Evolutionary conservation across 1,140 invertebrate genomes (phyloP).

Genomic region (Metopolophium dirhodum): DNA sequence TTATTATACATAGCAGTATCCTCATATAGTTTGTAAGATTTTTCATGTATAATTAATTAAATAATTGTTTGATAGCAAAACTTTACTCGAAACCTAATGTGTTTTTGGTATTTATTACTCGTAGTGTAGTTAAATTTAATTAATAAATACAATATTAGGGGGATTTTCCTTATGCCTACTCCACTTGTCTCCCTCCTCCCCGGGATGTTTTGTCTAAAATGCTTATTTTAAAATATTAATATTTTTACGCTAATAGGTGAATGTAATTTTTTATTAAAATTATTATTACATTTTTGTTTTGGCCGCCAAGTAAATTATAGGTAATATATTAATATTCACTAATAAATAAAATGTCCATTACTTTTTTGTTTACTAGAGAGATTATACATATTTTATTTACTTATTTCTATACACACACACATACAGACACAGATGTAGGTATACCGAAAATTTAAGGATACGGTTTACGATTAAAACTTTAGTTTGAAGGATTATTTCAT

Average conservation of each 20-base stretch:
- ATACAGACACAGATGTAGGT: not conserved
- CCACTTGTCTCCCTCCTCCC: not conserved
- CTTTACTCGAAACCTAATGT: not conserved
- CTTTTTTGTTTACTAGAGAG: not conserved
- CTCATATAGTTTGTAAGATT: not conserved
- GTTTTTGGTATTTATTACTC: not conserved
- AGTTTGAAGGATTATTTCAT: not conserved
- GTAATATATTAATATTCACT: not conserved
- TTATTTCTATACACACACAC: not conserved
- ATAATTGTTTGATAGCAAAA: not conserved
- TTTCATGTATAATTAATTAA: not conserved
- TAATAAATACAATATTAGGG: not conserved
- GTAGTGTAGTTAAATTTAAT: not conserved
- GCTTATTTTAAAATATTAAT: no score
- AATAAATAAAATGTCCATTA: not conserved
- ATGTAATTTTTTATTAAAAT: not conserved
- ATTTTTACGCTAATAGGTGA: no score
- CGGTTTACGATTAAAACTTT: not conserved
- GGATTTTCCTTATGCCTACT: not conserved
- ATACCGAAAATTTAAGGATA: not conserved
- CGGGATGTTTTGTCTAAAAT: not conserved
- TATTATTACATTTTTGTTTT: not conserved
- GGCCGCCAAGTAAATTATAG: not conserved
- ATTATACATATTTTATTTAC: not conserved
- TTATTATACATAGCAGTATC: not conserved